Conservation (phyloP, 2,113 vertebrate genomes). For the Poecilia latipinna region DNA sequence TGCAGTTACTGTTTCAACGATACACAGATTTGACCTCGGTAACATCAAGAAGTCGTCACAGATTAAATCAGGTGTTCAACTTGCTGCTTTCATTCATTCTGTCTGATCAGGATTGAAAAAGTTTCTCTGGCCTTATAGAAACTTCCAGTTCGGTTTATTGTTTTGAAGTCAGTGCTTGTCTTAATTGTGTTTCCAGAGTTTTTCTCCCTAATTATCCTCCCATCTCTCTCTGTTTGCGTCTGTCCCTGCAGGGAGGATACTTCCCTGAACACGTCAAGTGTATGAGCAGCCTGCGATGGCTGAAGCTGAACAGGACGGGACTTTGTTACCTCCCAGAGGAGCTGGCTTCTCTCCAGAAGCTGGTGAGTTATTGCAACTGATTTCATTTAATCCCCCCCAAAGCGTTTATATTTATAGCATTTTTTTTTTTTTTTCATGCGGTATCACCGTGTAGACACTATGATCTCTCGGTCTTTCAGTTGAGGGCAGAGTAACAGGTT, state of each 20-base stretch:
- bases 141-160: neutral
- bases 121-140: too few relatives aligned
- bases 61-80: neutral
- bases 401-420: neutral
- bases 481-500: too few relatives aligned
- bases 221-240: neutral
- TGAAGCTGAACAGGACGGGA: conserved; percentile 95
- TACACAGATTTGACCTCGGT: neutral
- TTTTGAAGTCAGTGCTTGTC: neutral
- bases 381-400: neutral
- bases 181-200: neutral
- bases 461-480: neutral
- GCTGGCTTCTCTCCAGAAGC: conserved; percentile 92
- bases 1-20: neutral
- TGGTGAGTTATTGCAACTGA: conserved; percentile 81
- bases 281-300: conserved; percentile 97
- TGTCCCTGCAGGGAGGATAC: conserved; percentile 87
- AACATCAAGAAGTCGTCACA: neutral
- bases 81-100: neutral
- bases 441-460: neutral
- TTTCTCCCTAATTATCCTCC: conserved; percentile 4
- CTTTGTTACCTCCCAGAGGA: conserved; percentile 98
- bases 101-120: neutral
- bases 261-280: conserved; percentile 96
- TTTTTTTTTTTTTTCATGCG: neutral